These are phyloP conservation scores for Stomatorhinus ivindoensis DNA, from an alignment of 2,113 vertebrate genomes.

Conservation along the genomic window DNA sequence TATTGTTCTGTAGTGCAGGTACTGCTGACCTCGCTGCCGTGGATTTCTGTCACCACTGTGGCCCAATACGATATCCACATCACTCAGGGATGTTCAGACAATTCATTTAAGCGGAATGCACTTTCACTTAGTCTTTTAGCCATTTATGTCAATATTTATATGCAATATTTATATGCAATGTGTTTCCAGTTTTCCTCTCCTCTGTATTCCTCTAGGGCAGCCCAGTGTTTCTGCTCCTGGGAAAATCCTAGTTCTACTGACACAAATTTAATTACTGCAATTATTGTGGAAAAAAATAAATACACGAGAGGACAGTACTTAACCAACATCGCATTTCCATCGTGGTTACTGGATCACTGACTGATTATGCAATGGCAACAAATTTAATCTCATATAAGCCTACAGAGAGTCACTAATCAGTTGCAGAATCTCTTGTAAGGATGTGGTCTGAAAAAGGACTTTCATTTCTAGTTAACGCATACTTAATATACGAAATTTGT, in stretches of 20 bases:
- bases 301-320: not conserved
- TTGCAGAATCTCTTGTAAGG: not conserved
- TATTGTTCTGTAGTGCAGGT: not conserved
- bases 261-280: not conserved
- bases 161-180: not conserved
- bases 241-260: not conserved
- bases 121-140: not conserved
- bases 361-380: not conserved
- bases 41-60: not conserved
- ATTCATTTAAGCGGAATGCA: not conserved
- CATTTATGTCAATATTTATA: not conserved
- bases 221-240: not conserved
- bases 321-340: not conserved
- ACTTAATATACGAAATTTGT: not conserved
- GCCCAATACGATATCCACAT: not conserved
- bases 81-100: not conserved
- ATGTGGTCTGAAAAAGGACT: not conserved
- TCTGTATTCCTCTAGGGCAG: not conserved
- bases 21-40: not conserved
- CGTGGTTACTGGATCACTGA: not conserved
- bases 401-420: not conserved
- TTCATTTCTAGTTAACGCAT: not conserved
- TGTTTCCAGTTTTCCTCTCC: not conserved
- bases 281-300: not conserved
- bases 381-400: not conserved